Evolutionary conservation across 2,113 vertebrate species (phyloP).

Genomic region (Leucopsar rothschildi): DNA sequence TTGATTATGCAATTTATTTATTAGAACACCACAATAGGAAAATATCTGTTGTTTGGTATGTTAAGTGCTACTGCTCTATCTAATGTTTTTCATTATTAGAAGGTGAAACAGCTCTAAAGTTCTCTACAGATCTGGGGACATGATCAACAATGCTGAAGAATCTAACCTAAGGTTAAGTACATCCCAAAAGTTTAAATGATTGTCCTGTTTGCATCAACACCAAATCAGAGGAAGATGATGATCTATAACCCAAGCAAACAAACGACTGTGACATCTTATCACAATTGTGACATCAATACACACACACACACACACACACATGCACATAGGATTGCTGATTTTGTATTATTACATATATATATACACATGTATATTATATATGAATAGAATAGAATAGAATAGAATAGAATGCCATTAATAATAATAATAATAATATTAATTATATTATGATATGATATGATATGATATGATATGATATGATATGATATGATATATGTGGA

Average conservation of each 20-base stretch:
- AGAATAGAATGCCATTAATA: no score
- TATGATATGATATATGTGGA: no score
- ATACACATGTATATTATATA: no score
- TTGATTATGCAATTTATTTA: not conserved
- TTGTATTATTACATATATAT: no score
- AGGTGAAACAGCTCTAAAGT: not conserved
- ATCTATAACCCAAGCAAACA: not conserved
- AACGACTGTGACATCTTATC: not conserved
- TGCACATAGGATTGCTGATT: no score
- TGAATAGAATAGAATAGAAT: no score
- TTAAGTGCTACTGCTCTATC: not conserved
- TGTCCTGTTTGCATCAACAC: not conserved
- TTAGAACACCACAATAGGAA: not conserved
- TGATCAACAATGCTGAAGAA: not conserved
- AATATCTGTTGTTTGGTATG: not conserved
- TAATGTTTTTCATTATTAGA: not conserved
- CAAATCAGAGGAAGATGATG: not conserved
- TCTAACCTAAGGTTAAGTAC: not conserved
- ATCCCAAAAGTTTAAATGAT: not conserved
- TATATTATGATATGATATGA: no score
- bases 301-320: no score
- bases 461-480: no score
- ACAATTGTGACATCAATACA: no score
- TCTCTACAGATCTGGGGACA: not conserved
- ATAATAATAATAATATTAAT: no score